These are phyloP conservation scores for rat (Rattus norvegicus) DNA, from an alignment of 2,113 vertebrate genomes.

Conservation along the genomic window GRCr8 NC_086031.1:105622001-105622500, in stretches of 20 bases:
- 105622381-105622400: neutral
- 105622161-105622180: neutral
- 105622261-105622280: neutral
- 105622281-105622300: neutral
- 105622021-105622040: neutral
- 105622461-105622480: no score
- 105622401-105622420: neutral
- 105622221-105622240: neutral
- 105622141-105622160: neutral
- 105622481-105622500: no score
- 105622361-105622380: neutral
- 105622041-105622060: neutral
- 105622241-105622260: neutral
- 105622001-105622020: slow-evolving; percentile 55
- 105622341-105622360: neutral
- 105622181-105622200: neutral
- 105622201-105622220: neutral
- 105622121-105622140: neutral
- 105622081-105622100: neutral
- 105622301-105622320: neutral
- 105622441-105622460: no score
- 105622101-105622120: neutral
- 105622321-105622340: neutral
- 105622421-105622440: neutral
- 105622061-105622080: neutral